Evolutionary conservation across 2,888 invertebrate genomes (phyloP), one percentile per base, ranked within the genome.

Genomic region (Exocentrus adspersus): DNA sequence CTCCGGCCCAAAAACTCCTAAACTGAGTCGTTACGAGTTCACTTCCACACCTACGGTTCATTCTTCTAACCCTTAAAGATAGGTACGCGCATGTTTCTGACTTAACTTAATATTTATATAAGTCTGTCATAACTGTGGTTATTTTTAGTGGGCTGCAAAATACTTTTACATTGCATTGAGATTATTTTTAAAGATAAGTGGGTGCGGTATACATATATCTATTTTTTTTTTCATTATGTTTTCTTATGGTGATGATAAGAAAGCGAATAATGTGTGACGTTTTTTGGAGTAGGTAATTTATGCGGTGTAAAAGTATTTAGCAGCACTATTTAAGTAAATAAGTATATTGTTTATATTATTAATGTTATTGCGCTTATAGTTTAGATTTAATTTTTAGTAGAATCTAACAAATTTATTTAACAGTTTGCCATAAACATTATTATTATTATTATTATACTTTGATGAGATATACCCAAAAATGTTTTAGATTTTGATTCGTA

Each of bases 1-100:
- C 70, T 86, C 87, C 9, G 89, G 89, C 50, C 88, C 89, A 2
- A 84, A 87, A 77, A 88, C 90, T 75, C 91, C 92, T 51, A 91
- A 88, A 64, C 68, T 78, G 28, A 78, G 72, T 79, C 84, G 89
- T 65, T 89, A 85, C 82, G 88, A 88, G 80, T 89, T 79, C 46
- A 65, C 70, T 52, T 61, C 77, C 9, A 68, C 69, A 20, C 78
- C 79, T 2, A 71, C 72, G 57, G 78, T 78, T 14, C 78, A 78
- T 65, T 54, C 70, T 16, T 51, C 65, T 56, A 69, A 58, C 20
- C 53, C 30, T 50, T 54, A 60, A 43, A 19, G 14, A 30, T 56
- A 56, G 54, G 19, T 57, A 62, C 46, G 41, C 28, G n/a, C 53
- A 48, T 48, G 16, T 37, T 53, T 59, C 20, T 42, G 21, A 64